Evolutionary conservation across 2,113 vertebrate genomes (phyloP), one percentile per base, ranked within the genome.

Genomic region (Pluvialis apricaria): DNA sequence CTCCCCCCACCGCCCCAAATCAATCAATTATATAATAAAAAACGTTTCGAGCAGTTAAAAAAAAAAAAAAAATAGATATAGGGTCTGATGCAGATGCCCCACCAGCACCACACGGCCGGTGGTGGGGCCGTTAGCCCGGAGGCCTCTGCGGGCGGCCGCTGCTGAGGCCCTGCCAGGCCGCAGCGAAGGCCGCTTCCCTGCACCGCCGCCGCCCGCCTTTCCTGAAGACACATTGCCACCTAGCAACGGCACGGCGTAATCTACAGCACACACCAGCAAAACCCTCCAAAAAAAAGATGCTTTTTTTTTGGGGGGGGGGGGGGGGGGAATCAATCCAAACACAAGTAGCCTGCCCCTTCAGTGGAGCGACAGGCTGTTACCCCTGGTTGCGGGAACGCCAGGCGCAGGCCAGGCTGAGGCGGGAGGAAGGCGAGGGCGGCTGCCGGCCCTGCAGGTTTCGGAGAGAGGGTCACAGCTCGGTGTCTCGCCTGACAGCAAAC

Each of bases 171-270:
- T 6, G 42, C 42, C 51, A 21, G 38, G 13, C 58, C 22, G 1
- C 34, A 8, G 52, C 17, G 0, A 4, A 15, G 16, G 28, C 8
- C 31, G 14, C 29, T 42, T 78, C 18, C 55, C 36, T 2, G 4
- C 42, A 6, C 14, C 9, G 3, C 28, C 0, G 20, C 81, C 3
- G 52, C 66, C 32, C 11, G 64, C 66, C 45, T 60, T 97, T 94
- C 90, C 81, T 92, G 91, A 75, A 94, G 70, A 54, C 61, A 90
- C 85, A 96, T 40, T 96, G 95, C 94, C 96, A 94, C 88, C 96
- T 97, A 96, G 94, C 95, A 92, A 84, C 73, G 26, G 75, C 77
- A 38, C 83, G 19, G 86, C 2, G 94, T 61, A 96, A 96, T 89
- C 94, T 66, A 64, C 88, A 86, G 73, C 72, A 86, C 72, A 86